Base-by-base conservation (phyloP, 2,797 vertebrate genomes). In the Anguilla pacifica region DNA sequence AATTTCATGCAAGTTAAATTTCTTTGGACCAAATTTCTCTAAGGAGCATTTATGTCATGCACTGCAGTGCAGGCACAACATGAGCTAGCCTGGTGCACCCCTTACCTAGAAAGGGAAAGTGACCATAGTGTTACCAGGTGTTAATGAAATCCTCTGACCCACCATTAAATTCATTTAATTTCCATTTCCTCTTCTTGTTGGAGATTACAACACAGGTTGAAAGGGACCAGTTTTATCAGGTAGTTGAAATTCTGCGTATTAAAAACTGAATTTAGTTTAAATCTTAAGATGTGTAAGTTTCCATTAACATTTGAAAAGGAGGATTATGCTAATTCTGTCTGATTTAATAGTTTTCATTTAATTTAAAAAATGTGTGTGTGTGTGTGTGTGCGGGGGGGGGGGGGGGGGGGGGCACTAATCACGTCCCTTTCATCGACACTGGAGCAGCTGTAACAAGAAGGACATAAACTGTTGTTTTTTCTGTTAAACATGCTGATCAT, bases 311-410 rank as follows among this genome's bases (percentile, higher is more conserved):
- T 81, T 81, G 22, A 81, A 81, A 81, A 19, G 22, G 22, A 51
- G 46, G 79, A 82, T 82, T 82, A 82, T 82, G 79, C 46, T 49
- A 49, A 49, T 82, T 43, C 79, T 82, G 79, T 82, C 43, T 51
- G 79, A 51, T 82, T 82, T 82, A 82, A 49, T 49, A 82, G 46
- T 51, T 82, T 82, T 49, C 25, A n/a, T 82, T 49, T 70, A 70
- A n/a, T 70, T 51, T 82, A 49, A 49, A 51, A 82, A 0, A 31
- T 9, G 72, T 2, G 72, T n/a, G 9, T 3, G 22, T 46, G 22
- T 6, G 19, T 43, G n/a, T n/a, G n/a, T n/a, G n/a, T n/a, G n/a
- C n/a, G n/a, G n/a, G n/a, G n/a, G 57, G 17, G 19, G 17, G 19
- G 57, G 57, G 59, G 59, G 59, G 59, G 11, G 70, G 77, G 22